These are phyloP conservation scores for Galaxea fascicularis DNA, from an alignment of 92 coral and sea anemone genomes.

Conservation along the genomic window DNA sequence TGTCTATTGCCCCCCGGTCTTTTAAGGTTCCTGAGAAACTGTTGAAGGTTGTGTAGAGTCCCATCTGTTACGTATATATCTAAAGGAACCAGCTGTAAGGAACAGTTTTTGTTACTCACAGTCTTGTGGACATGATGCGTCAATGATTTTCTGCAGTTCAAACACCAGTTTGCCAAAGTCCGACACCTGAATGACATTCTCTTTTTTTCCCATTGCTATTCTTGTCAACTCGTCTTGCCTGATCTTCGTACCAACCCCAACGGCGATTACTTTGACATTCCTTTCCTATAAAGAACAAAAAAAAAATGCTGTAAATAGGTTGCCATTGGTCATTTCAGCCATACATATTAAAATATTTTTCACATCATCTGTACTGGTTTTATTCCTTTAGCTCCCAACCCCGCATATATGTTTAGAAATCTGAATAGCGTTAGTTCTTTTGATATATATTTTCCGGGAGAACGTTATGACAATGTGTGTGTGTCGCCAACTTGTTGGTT, in stretches of 20 bases:
- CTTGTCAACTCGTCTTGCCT: slow-evolving; percentile 12
- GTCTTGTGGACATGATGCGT: neutral
- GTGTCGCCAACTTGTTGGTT: too few species aligned
- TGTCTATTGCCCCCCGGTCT: too few species aligned
- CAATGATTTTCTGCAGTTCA: slow-evolving; percentile 6
- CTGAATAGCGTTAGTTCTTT: too few species aligned
- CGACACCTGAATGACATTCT: slow-evolving; percentile 15
- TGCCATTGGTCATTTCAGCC: too few species aligned
- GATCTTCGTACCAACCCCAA: slow-evolving; percentile 29
- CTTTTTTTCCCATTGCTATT: slow-evolving; percentile 31
- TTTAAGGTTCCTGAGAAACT: too few species aligned
- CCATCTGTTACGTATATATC: neutral
- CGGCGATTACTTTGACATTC: slow-evolving; percentile 32
- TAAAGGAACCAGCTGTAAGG: neutral
- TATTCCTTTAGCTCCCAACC: too few species aligned
- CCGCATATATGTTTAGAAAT: too few species aligned
- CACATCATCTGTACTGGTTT: too few species aligned
- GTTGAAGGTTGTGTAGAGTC: neutral
- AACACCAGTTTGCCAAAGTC: neutral
- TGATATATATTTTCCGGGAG: too few species aligned
- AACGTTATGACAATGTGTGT: too few species aligned
- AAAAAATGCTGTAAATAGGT: neutral
- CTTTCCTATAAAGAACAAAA: neutral
- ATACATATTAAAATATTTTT: too few species aligned
- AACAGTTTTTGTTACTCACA: neutral